Percentiles rank a stretch among this genome's conserved stretches.
phyloP scores from a whole-genome alignment of 2,113 vertebrate species.

The Butorides virescens region DNA sequence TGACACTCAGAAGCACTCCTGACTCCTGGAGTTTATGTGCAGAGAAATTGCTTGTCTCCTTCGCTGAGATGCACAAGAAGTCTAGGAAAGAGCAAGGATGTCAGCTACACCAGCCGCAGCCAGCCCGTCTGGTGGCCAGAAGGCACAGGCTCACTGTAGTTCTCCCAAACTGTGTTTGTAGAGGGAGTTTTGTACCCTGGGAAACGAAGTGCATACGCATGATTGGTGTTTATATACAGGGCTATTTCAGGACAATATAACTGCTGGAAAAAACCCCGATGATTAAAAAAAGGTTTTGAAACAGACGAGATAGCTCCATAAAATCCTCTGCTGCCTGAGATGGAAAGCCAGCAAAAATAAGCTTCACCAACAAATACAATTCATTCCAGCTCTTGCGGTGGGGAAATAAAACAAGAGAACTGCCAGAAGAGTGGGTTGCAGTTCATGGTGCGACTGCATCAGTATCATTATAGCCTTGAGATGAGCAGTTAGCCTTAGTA shows the following conservation, averaged over 20 bases:
- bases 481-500: constrained; percentile 33
- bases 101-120: neutral
- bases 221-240: neutral
- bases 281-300: neutral
- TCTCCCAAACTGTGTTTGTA: neutral
- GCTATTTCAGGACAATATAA: constrained; percentile 27
- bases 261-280: neutral
- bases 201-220: neutral
- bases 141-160: neutral
- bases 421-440: constrained; percentile 35
- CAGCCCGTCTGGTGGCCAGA: neutral
- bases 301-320: constrained; percentile 6
- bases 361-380: constrained; percentile 17
- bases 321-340: neutral
- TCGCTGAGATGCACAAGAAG: neutral
- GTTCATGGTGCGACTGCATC: constrained; percentile 16
- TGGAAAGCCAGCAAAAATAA: constrained; percentile 40
- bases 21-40: neutral
- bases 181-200: neutral
- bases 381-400: neutral
- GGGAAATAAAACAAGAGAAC: constrained; percentile 9
- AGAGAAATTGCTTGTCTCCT: neutral
- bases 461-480: constrained; percentile 50
- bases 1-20: neutral
- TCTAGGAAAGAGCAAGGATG: neutral